Percentiles rank a stretch among this genome's conserved stretches.
phyloP scores from a whole-genome alignment of 1,140 invertebrate genomes.

The Micrasema longulum region DNA sequence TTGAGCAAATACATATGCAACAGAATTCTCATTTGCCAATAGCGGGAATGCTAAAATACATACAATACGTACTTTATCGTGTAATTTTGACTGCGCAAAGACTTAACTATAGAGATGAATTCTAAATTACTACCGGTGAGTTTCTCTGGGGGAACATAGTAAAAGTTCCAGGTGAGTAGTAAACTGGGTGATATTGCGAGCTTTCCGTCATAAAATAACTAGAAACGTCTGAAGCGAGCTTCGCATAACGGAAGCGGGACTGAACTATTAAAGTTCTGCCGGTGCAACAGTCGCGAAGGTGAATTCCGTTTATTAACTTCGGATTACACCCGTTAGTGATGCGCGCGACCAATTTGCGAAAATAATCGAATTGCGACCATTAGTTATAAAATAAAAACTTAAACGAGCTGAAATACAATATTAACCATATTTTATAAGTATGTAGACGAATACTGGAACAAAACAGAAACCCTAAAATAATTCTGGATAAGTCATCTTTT shows the following conservation, averaged over 20 bases:
- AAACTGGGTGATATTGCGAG: constrained; percentile 21
- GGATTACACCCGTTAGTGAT: not conserved
- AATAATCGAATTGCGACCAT: too few species aligned
- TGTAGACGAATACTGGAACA: too few species aligned
- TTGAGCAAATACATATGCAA: too few species aligned
- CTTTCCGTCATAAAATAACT: constrained; percentile 20
- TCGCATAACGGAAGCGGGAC: constrained; percentile 3
- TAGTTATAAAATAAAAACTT: too few species aligned
- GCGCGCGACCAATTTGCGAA: too few species aligned
- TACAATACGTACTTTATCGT: not conserved
- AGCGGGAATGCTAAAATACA: not conserved
- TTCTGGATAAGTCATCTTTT: too few species aligned
- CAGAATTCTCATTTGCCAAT: not conserved
- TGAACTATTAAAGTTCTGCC: constrained; percentile 14
- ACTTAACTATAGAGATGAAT: constrained; percentile 12
- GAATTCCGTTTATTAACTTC: not conserved
- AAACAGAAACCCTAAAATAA: too few species aligned
- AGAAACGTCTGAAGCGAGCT: not conserved
- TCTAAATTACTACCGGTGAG: constrained; percentile 14
- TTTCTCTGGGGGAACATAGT: constrained; percentile 3
- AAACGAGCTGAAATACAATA: too few species aligned
- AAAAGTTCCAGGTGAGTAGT: constrained; percentile 2
- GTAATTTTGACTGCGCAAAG: not conserved
- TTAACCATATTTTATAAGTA: too few species aligned
- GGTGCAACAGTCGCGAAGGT: too few species aligned